A percentile compares a stretch with the other conserved stretches of the same genome.
Conservation (phyloP, 2,888 invertebrate genomes). For the Globia sparganii region DNA sequence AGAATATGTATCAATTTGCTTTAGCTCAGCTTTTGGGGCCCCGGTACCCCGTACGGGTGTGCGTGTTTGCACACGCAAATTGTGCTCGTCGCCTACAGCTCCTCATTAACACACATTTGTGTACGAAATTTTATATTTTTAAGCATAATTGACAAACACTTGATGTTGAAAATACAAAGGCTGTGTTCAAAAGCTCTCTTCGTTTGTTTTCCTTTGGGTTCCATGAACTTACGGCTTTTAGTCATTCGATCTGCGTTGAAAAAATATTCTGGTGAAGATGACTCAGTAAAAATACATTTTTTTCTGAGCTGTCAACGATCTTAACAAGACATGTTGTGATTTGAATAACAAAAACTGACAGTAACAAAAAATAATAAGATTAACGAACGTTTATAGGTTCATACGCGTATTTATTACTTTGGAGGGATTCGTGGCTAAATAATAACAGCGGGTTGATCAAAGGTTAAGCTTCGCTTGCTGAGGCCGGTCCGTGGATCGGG, state of each 20-base stretch:
- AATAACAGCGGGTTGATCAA: neutral
- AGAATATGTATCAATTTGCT: conserved; percentile 58
- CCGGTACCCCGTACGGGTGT: conserved; percentile 28
- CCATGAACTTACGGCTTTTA: conserved; percentile 36
- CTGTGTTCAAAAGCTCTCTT: conserved; percentile 23
- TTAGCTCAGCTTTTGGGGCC: conserved; percentile 45
- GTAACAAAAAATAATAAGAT: conserved; percentile 18
- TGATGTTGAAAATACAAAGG: conserved; percentile 50
- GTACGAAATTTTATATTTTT: conserved; percentile 36
- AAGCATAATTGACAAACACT: conserved; percentile 61
- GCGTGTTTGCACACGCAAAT: conserved; percentile 53
- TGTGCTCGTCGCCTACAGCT: conserved; percentile 39
- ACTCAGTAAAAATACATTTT: neutral
- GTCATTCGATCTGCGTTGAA: conserved; percentile 46
- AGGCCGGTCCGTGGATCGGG: neutral
- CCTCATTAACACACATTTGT: conserved; percentile 39
- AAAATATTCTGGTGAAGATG: conserved; percentile 29
- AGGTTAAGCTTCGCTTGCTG: neutral
- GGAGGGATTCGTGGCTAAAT: neutral
- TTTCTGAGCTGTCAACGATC: conserved; percentile 8
- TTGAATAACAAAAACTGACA: conserved; percentile 33
- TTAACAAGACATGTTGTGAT: conserved; percentile 32
- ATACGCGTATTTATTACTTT: neutral
- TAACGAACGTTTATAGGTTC: neutral
- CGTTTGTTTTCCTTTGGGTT: conserved; percentile 44